Percentiles rank a stretch among this genome's conserved stretches.
phyloP scores from a whole-genome alignment of 2,113 vertebrate species.

The Siniperca knerii region DNA sequence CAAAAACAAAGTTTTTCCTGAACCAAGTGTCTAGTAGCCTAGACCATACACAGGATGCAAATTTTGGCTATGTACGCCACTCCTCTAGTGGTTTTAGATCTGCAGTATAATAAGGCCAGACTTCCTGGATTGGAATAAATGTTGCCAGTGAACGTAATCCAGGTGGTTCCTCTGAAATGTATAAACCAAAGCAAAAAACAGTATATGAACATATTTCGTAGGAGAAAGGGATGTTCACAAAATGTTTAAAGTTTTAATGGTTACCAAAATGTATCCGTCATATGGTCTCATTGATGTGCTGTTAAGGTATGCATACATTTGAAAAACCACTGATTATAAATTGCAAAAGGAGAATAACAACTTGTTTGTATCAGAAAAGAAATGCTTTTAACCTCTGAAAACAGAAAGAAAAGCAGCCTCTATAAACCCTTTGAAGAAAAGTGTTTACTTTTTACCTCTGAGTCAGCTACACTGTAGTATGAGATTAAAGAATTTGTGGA shows the following conservation, averaged over 20 bases:
- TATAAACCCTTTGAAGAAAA: not conserved
- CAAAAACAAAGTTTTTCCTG: too few relatives aligned
- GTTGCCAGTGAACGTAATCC: not conserved
- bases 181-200: not conserved
- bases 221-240: not conserved
- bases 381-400: not conserved
- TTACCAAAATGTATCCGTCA: not conserved
- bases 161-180: not conserved
- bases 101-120: not conserved
- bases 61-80: too few relatives aligned
- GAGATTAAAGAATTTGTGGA: constrained; percentile 10
- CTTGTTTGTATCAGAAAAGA: not conserved
- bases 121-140: not conserved
- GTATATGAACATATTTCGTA: not conserved
- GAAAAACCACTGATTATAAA: not conserved
- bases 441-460: constrained; percentile 27
- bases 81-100: not conserved
- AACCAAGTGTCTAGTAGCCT: not conserved
- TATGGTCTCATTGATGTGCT: not conserved
- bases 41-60: not conserved
- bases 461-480: not conserved
- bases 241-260: not conserved
- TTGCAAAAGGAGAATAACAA: not conserved
- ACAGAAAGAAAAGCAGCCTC: constrained; percentile 10
- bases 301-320: not conserved